Percentiles rank a stretch among this genome's conserved stretches.
These are phyloP conservation scores for Saccostrea glomerata DNA, from an alignment of 1,140 invertebrate genomes.

Conservation along the genomic window DNA sequence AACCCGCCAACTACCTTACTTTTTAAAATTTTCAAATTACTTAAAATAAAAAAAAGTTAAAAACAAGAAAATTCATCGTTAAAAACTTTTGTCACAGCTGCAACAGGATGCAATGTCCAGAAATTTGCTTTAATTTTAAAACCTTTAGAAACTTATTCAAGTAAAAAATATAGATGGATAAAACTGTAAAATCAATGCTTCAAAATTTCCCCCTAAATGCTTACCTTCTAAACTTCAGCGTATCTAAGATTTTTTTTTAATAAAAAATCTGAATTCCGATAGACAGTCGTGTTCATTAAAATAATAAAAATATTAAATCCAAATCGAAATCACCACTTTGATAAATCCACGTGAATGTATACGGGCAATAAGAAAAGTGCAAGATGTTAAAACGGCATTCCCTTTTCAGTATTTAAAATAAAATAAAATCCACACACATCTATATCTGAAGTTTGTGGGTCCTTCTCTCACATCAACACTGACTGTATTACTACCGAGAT, in stretches of 20 bases:
- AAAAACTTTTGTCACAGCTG: too few relatives aligned
- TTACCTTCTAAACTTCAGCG: not conserved
- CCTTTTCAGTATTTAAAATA: not conserved
- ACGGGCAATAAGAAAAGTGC: not conserved
- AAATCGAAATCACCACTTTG: slow-evolving; percentile 12
- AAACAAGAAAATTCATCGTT: too few relatives aligned
- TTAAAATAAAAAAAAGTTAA: too few relatives aligned
- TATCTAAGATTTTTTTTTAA: not conserved
- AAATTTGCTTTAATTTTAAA: too few relatives aligned
- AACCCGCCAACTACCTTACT: not conserved
- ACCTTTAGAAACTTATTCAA: too few relatives aligned
- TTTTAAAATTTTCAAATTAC: not conserved
- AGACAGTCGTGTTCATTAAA: too few relatives aligned
- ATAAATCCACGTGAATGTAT: not conserved
- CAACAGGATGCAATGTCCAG: too few relatives aligned
- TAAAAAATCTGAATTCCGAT: not conserved
- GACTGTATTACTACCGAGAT: not conserved
- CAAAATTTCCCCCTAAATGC: not conserved
- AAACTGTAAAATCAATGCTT: not conserved
- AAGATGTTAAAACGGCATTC: not conserved
- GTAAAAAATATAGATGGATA: too few relatives aligned
- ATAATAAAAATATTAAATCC: not conserved
- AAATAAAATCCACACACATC: not conserved
- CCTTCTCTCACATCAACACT: slow-evolving; percentile 7
- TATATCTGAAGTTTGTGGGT: not conserved